These are phyloP conservation scores for Caenorhabditis virilis DNA, from an alignment of 2,888 invertebrate genomes.

Conservation along the genomic window DNA sequence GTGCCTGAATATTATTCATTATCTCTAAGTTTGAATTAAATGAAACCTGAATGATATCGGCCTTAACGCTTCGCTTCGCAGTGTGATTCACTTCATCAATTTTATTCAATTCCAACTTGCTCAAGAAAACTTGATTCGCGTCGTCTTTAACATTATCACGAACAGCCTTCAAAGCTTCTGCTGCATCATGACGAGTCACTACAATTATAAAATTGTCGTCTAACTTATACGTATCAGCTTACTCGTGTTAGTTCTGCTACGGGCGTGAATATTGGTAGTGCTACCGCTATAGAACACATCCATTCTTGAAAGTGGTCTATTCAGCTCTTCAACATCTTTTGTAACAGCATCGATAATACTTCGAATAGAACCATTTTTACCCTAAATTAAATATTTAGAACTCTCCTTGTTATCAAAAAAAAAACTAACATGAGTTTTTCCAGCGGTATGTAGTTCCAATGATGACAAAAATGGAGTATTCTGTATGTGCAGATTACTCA, in stretches of 20 bases:
- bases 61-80: constrained; percentile 13
- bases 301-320: constrained; percentile 80
- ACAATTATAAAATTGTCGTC: background rate
- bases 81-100: constrained; percentile 13
- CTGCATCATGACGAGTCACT: constrained; percentile 35
- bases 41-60: constrained; percentile 20
- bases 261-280: constrained; percentile 71
- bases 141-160: constrained; percentile 20
- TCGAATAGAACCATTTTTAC: constrained; percentile 40
- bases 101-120: constrained; percentile 12
- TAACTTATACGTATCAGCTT: background rate
- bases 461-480: constrained; percentile 61
- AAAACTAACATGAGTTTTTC: constrained; percentile 39
- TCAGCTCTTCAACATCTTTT: constrained; percentile 60
- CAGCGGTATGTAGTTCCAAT: constrained; percentile 54
- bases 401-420: too few species aligned
- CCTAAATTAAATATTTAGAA: too few species aligned
- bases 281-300: constrained; percentile 89
- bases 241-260: constrained; percentile 46
- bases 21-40: background rate
- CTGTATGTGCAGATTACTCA: constrained; percentile 19
- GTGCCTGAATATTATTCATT: constrained; percentile 36
- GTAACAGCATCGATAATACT: constrained; percentile 57
- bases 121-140: constrained; percentile 20
- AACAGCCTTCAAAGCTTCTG: constrained; percentile 18